phyloP scores from a whole-genome alignment of 2,797 vertebrate species.

The Acestrorhynchus altus region DNA sequence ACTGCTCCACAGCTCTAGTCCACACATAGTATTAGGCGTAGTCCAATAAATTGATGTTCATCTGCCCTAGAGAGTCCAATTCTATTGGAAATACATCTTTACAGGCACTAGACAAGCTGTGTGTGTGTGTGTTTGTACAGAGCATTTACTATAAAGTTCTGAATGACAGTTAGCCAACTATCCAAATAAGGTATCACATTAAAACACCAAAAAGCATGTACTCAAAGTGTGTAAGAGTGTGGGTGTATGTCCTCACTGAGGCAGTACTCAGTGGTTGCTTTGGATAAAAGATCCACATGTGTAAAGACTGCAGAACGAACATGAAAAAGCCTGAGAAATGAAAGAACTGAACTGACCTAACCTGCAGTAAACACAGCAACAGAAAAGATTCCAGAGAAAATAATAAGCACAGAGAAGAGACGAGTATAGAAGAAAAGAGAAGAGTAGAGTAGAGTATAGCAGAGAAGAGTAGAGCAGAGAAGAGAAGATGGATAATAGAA shows the following conservation, averaged over 20 bases:
- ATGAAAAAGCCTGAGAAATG: constrained; percentile 37
- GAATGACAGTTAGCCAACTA: not conserved
- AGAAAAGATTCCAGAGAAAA: not conserved
- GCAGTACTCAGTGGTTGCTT: constrained; percentile 16
- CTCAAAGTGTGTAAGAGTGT: not conserved
- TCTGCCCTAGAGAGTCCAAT: no score
- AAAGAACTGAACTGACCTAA: constrained; percentile 28
- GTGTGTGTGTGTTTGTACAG: not conserved
- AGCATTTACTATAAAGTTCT: not conserved
- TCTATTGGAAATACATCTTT: no score
- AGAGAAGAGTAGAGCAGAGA: not conserved
- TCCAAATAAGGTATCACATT: not conserved
- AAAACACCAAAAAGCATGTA: not conserved
- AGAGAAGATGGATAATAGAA: not conserved
- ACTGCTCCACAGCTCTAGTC: no score
- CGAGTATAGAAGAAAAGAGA: not conserved
- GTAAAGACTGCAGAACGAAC: constrained; percentile 9
- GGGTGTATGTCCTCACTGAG: not conserved
- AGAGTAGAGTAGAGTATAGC: no score
- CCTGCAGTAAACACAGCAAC: not conserved
- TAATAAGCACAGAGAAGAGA: not conserved
- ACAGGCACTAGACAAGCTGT: no score
- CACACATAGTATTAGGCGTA: no score
- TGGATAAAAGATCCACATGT: constrained; percentile 3
- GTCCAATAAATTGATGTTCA: no score